phyloP scores from a whole-genome alignment of 2,113 vertebrate genomes.

The Galbula dea region DNA sequence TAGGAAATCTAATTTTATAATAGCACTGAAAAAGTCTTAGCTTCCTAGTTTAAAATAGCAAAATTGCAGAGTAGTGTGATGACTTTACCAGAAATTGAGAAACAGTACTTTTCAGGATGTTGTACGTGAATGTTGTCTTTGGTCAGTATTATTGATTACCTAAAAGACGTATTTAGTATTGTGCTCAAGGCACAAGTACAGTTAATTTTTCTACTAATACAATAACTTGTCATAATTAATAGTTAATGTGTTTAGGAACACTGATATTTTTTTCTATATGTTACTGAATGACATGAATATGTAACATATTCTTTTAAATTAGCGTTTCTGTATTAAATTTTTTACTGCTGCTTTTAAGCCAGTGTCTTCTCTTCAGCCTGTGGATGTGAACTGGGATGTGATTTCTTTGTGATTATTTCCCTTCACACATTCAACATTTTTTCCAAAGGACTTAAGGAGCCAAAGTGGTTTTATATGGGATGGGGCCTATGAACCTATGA shows the following conservation, averaged over 20 bases:
- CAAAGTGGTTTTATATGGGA: background rate
- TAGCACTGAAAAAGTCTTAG: background rate
- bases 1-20: slow-evolving; percentile 69
- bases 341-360: slow-evolving; percentile 25
- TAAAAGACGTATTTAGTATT: background rate
- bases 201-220: background rate
- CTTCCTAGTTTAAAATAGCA: background rate
- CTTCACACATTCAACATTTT: background rate
- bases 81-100: background rate
- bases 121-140: background rate
- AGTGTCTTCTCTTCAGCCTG: background rate
- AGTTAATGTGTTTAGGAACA: background rate
- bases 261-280: background rate
- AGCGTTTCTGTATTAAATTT: background rate
- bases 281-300: background rate
- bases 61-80: background rate
- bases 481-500: background rate
- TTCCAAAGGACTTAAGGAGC: background rate
- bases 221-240: background rate
- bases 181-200: background rate
- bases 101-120: background rate
- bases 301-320: background rate
- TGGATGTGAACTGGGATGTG: background rate
- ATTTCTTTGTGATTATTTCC: background rate
- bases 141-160: background rate